phyloP scores from a whole-genome alignment of 2,797 vertebrate genomes.

The Pseudocheirus occidentalis region DNA sequence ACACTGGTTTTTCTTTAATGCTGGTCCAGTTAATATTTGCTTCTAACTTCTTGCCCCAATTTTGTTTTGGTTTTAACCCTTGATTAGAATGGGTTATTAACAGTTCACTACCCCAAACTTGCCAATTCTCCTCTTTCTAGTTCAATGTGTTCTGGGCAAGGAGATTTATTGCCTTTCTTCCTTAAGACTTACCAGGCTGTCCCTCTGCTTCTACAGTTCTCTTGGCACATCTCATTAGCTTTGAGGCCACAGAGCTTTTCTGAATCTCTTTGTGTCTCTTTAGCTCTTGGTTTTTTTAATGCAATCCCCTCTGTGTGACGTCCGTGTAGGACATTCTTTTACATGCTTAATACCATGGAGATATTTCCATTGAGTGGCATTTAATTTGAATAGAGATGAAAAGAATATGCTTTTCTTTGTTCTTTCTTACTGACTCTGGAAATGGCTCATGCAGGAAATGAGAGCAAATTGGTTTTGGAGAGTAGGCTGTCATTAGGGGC shows the following conservation, averaged over 20 bases:
- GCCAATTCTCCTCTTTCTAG: conserved; percentile 7
- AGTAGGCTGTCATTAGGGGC: conserved; percentile 43
- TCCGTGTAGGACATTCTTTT: conserved; percentile 41
- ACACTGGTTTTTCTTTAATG: conserved; percentile 30
- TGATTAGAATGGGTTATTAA: neutral
- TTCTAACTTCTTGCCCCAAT: conserved; percentile 34
- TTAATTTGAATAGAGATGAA: conserved; percentile 51
- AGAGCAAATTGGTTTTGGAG: conserved; percentile 47
- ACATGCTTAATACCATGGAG: conserved; percentile 32
- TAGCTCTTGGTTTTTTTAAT: neutral
- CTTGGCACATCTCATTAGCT: conserved; percentile 6
- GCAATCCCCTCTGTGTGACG: neutral
- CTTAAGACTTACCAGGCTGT: neutral
- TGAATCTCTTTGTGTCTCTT: neutral
- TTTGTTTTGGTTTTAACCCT: conserved; percentile 30
- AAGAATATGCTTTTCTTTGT: conserved; percentile 32
- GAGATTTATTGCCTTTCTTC: neutral
- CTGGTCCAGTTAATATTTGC: conserved; percentile 39
- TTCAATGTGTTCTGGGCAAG: neutral
- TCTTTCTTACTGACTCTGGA: conserved; percentile 46
- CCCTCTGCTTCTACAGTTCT: neutral
- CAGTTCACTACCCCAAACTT: conserved; percentile 19
- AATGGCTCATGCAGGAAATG: conserved; percentile 29
- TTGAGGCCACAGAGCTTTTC: neutral
- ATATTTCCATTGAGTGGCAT: conserved; percentile 31